Evolutionary conservation across 2,888 invertebrate genomes (phyloP), one percentile per base, ranked within the genome.

Genomic region (Oconnorella tubifera): DNA sequence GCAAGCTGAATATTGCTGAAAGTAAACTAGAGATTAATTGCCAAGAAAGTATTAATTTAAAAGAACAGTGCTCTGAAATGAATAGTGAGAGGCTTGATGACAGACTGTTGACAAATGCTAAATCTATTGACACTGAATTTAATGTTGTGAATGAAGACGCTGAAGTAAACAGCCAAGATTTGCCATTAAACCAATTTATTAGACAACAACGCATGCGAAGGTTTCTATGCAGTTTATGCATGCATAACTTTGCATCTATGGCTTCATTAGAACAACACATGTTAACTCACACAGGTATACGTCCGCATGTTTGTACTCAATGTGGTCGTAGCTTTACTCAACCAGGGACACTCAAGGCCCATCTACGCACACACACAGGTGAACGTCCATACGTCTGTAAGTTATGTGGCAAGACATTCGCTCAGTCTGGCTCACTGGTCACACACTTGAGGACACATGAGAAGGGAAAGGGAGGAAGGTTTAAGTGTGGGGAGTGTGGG

Each of bases 381-480:
- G 53, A 51, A 25, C 14, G 25, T 6, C 53, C 53, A 19, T 51
- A 19, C 25, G 53, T 27, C 25, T 51, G 53, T 27, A 25, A 6
- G 14, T 6, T 19, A 6, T 51, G 53, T 27, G 53, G 25, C 14
- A 51, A 25, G 25, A 51, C 23, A 25, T 51, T 51, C 25, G 10
- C 53, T 6, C 53, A 51, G 25, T 51, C 53, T 23, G 53, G 53
- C 6, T 51, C 53, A 23, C 25, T 51, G 53, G 53, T 23, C 25
- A 27, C 25, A 19, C 53, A 51, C 53, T 27, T 10, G 23, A 51
- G 25, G 53, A 51, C 53, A 23, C 53, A 51, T 51, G 14, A 6
- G 14, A 4, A 4, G 14, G 40, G 40, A 19, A 19, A 40, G 53
- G 23, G 14, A 4, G 53, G 25, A 4, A 51, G 53, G 25, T 51